Evolutionary conservation across 1,140 invertebrate species (phyloP).

Genomic region (Anadara kagoshimensis): DNA sequence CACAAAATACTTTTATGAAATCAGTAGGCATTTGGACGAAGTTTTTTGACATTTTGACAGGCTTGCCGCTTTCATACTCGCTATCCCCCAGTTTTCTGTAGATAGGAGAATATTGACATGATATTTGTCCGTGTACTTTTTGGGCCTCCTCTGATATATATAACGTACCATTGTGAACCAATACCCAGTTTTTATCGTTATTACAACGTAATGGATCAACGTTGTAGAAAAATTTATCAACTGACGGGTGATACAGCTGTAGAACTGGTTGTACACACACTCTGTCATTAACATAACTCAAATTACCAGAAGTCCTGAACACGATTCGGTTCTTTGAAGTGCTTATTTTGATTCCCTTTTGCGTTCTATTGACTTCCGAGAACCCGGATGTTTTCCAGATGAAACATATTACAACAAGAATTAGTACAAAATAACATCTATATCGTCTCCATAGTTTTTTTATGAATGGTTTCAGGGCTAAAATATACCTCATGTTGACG

Average conservation of each 20-base stretch:
- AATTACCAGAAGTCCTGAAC: too few species aligned
- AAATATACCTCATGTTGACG: too few species aligned
- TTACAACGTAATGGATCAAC: conserved; percentile 79
- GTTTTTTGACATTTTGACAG: conserved; percentile 54
- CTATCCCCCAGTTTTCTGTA: conserved; percentile 50
- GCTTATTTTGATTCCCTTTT: too few species aligned
- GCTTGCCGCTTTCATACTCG: conserved; percentile 33
- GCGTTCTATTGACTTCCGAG: too few species aligned
- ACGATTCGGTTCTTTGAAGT: too few species aligned
- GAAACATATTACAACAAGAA: too few species aligned
- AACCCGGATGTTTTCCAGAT: too few species aligned
- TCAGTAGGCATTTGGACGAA: conserved; percentile 51
- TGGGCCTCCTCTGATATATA: conserved; percentile 42
- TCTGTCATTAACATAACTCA: too few species aligned
- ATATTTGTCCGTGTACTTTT: conserved; percentile 59
- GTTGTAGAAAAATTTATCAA: conserved; percentile 81
- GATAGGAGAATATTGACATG: conserved; percentile 59
- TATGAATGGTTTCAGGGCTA: too few species aligned
- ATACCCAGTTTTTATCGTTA: conserved; percentile 72
- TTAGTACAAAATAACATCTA: too few species aligned
- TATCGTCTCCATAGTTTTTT: too few species aligned
- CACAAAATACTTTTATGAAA: conserved; percentile 65
- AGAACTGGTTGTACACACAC: conserved; percentile 80
- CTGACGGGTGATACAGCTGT: conserved; percentile 80
- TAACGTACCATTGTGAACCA: conserved; percentile 56